Percentiles rank a stretch among this genome's conserved stretches.
These are phyloP conservation scores for Neopipo cinnamomea DNA, from an alignment of 2,113 vertebrate species.

Conservation along the genomic window DNA sequence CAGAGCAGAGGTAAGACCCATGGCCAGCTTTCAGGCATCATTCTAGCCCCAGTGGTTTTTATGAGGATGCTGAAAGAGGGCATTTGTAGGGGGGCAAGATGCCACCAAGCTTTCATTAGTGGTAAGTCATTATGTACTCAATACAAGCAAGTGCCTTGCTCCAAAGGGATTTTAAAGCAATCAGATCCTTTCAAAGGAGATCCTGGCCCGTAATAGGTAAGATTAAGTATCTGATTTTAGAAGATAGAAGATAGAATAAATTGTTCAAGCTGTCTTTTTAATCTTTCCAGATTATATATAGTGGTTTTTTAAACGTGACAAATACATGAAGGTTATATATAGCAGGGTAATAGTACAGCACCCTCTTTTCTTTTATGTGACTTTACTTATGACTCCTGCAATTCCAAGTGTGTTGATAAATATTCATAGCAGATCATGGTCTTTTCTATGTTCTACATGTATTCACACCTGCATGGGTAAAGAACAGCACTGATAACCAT, in stretches of 20 bases:
- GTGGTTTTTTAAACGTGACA: background rate
- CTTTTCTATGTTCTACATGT: background rate
- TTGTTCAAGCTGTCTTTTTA: background rate
- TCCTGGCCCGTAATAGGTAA: background rate
- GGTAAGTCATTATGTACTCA: background rate
- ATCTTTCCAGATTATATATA: background rate
- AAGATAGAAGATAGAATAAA: background rate
- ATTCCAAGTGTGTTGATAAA: background rate
- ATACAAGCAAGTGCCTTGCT: background rate
- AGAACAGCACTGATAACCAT: background rate
- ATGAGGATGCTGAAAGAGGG: background rate
- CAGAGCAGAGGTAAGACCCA: background rate
- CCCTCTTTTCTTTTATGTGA: background rate
- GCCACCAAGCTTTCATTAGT: background rate
- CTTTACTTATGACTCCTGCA: background rate
- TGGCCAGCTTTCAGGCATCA: background rate
- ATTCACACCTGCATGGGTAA: background rate
- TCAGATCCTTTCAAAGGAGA: background rate
- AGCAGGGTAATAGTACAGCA: background rate
- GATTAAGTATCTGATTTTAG: background rate
- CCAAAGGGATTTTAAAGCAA: background rate
- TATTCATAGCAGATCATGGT: background rate
- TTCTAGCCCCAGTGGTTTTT: background rate
- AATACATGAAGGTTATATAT: background rate
- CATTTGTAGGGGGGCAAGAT: fast-evolving